Evolutionary conservation across 2,888 invertebrate genomes (phyloP), one percentile per base, ranked within the genome.

Genomic region (Macaria liturata): DNA sequence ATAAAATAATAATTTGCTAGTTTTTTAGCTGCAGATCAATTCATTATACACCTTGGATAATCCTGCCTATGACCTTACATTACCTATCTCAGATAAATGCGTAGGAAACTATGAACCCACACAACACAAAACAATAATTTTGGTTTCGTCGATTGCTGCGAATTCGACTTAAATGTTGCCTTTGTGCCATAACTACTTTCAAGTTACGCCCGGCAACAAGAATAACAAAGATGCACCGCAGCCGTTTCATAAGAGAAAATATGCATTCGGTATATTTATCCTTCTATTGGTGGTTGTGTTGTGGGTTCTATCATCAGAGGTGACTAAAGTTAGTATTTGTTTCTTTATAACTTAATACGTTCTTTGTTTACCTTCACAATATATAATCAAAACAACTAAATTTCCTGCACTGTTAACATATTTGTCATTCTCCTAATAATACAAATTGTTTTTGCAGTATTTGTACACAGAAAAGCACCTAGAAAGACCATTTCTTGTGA

Each of bases 261-360:
- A 98, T 72, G 92, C 96, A 62, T 93, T 98, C 74, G 99, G 99
- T 74, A 93, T 98, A 69, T 93, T 97, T 75, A 94, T 99, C 71
- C 93, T 99, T 64, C 86, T 99, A 68, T 89, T 98, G 74, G 98
- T 99, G 69, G 98, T 98, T 90, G 93, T 98, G 59, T 95, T 99
- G 75, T 99, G 99, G 98, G 98, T 99, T 54, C 95, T 97, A 54
- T 98, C 98, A 50, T 97, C 98, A 43, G 98, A 99, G 92, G 92
- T 99, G 62, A 98, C 98, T 61, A 97, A 98, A 95, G 98, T 98
- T 91, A 86, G 74, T 66, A 50, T 40, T 39, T 30, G 20, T 4
- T 42, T 20, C 20, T 20, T 20, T 20, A 20, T 20, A 20, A 20
- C 20, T 20, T 20, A 20, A 20, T 20, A 20, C 2, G 20, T 20